These are phyloP conservation scores for Sesia apiformis DNA, from an alignment of 2,888 invertebrate species.

Conservation along the genomic window DNA sequence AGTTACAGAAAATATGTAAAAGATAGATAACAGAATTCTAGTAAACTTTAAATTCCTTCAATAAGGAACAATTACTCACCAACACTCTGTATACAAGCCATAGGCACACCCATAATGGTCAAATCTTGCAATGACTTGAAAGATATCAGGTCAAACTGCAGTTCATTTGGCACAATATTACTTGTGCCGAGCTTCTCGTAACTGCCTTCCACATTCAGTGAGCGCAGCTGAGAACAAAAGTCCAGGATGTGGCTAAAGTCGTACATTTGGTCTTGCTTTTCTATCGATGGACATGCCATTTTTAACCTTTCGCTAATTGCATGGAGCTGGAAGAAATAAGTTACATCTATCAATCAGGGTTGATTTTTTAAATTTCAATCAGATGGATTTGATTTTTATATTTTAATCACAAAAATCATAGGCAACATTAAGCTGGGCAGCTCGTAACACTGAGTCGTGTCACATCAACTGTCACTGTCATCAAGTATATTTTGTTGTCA, in stretches of 20 bases:
- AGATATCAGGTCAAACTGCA: constrained; percentile 86
- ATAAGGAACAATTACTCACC: constrained; percentile 33
- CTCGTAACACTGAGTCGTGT: neutral
- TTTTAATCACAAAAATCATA: neutral
- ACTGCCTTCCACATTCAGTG: constrained; percentile 80
- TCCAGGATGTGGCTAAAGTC: constrained; percentile 95
- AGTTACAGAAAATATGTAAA: too few species aligned
- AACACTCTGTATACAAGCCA: constrained; percentile 79
- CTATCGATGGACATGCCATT: constrained; percentile 87
- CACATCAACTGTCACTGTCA: neutral
- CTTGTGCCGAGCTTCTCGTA: constrained; percentile 83
- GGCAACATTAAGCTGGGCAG: neutral
- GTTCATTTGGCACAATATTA: constrained; percentile 86
- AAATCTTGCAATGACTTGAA: constrained; percentile 87
- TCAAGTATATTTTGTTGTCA: too few species aligned
- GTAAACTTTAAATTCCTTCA: too few species aligned
- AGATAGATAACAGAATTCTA: too few species aligned
- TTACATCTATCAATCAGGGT: neutral
- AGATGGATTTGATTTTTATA: too few species aligned
- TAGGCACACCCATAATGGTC: constrained; percentile 79
- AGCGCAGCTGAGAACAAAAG: constrained; percentile 84
- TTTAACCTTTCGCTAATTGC: constrained; percentile 92
- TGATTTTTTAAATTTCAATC: neutral
- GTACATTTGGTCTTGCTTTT: constrained; percentile 84
- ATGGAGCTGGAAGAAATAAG: constrained; percentile 78